Evolutionary conservation across 2,888 invertebrate species (phyloP).

Genomic region (Galerucella calmariensis): DNA sequence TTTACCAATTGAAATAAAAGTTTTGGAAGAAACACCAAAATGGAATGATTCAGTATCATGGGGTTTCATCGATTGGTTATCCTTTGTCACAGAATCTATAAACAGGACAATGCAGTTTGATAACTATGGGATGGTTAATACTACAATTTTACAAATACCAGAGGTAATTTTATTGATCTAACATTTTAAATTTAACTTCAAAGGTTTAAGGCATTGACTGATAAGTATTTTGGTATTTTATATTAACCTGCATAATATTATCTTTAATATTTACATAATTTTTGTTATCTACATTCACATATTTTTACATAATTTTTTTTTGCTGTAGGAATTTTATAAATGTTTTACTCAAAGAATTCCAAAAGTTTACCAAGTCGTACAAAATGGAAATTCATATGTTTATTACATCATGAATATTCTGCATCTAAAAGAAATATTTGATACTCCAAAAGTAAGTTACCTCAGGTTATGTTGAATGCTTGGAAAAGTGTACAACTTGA

Average conservation of each 20-base stretch:
- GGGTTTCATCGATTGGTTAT: constrained; percentile 77
- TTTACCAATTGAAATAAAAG: constrained; percentile 57
- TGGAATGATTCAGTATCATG: constrained; percentile 56
- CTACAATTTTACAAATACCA: constrained; percentile 77
- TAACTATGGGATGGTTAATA: constrained; percentile 74
- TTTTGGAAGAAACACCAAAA: constrained; percentile 46
- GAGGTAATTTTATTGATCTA: constrained; percentile 63
- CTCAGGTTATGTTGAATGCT: background rate
- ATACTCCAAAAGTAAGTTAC: constrained; percentile 69
- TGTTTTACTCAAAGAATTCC: constrained; percentile 79
- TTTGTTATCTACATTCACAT: no score
- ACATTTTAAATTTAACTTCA: no score
- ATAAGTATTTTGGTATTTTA: no score
- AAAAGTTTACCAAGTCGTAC: constrained; percentile 71
- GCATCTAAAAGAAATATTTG: constrained; percentile 80
- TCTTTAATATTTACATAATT: no score
- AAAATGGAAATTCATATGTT: constrained; percentile 71
- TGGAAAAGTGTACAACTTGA: background rate
- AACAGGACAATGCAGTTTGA: constrained; percentile 81
- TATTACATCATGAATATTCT: constrained; percentile 79
- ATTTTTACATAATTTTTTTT: constrained; percentile 9
- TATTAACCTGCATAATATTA: no score
- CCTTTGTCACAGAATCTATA: constrained; percentile 80
- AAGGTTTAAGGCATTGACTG: no score
- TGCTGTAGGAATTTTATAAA: constrained; percentile 73